Conservation (phyloP, 2,888 invertebrate genomes). For the Cosmopolites sordidus region DNA sequence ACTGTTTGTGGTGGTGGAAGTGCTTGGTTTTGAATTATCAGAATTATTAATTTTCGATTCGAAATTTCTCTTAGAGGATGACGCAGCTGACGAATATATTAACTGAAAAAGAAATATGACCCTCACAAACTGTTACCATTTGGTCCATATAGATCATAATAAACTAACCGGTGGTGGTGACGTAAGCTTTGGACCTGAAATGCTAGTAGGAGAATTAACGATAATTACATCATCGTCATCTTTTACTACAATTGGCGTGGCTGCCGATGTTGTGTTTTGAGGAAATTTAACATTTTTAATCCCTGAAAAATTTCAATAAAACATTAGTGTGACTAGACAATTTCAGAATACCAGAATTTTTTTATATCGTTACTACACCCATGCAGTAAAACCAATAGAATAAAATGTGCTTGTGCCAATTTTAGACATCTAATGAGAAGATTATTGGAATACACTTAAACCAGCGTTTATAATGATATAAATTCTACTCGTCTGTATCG, state of each 20-base stretch:
- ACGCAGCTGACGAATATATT: conserved; percentile 13
- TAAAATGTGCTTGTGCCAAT: too few relatives aligned
- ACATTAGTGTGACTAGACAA: too few relatives aligned
- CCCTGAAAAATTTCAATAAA: too few relatives aligned
- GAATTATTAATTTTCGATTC: not conserved
- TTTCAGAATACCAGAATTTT: too few relatives aligned
- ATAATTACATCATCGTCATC: conserved; percentile 53
- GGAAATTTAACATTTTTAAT: conserved; percentile 48
- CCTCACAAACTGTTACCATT: too few relatives aligned
- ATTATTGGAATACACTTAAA: too few relatives aligned
- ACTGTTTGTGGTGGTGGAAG: not conserved
- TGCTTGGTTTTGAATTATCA: not conserved
- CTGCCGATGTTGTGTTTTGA: conserved; percentile 45
- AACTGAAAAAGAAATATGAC: conserved; percentile 6
- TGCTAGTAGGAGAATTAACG: conserved; percentile 40
- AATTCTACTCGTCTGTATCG: too few relatives aligned
- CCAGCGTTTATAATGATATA: too few relatives aligned
- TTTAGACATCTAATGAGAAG: too few relatives aligned
- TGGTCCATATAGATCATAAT: too few relatives aligned
- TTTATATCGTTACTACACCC: too few relatives aligned
- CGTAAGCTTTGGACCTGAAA: conserved; percentile 5
- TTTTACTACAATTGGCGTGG: conserved; percentile 15
- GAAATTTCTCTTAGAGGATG: not conserved
- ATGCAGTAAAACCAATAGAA: too few relatives aligned
- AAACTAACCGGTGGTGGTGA: not conserved